Conservation (phyloP, 1,140 invertebrate genomes). For the Teleopsis dalmanni region DNA sequence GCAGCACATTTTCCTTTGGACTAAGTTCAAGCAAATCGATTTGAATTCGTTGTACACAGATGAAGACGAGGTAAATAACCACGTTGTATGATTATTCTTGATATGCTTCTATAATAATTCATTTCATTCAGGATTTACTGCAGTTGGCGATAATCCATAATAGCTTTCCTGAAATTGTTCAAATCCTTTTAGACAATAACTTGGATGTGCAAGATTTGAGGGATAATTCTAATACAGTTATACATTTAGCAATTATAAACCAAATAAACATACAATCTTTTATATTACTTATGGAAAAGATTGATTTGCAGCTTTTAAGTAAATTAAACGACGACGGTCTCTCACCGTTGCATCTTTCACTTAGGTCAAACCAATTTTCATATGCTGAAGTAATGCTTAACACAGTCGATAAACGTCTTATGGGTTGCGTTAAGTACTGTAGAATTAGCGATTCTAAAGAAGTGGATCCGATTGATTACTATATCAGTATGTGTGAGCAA, state of each 20-base stretch:
- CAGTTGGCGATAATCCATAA: constrained; percentile 26
- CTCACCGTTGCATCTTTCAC: constrained; percentile 28
- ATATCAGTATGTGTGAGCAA: constrained; percentile 24
- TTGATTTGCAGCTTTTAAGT: constrained; percentile 28
- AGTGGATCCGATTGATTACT: constrained; percentile 25
- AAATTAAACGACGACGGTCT: constrained; percentile 35
- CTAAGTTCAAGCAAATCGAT: constrained; percentile 14
- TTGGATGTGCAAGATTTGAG: constrained; percentile 23
- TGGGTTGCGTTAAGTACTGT: not conserved
- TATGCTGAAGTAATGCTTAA: constrained; percentile 28
- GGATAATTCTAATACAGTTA: constrained; percentile 25
- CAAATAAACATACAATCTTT: constrained; percentile 23
- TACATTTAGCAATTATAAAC: constrained; percentile 34
- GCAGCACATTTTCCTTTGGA: constrained; percentile 24
- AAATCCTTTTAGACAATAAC: constrained; percentile 16
- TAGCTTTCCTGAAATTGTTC: constrained; percentile 19
- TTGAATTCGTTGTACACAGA: constrained; percentile 24
- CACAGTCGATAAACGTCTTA: constrained; percentile 22
- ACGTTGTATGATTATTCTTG: not conserved
- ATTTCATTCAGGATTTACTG: constrained; percentile 21
- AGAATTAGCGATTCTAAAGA: not conserved
- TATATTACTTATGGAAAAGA: constrained; percentile 17
- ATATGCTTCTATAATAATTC: not conserved
- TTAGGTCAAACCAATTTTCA: constrained; percentile 27
- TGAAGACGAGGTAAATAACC: constrained; percentile 21